A percentile compares a stretch with the other conserved stretches of the same genome.
Conservation (phyloP, 2,888 invertebrate genomes). For the Acrocera orbiculus region DNA sequence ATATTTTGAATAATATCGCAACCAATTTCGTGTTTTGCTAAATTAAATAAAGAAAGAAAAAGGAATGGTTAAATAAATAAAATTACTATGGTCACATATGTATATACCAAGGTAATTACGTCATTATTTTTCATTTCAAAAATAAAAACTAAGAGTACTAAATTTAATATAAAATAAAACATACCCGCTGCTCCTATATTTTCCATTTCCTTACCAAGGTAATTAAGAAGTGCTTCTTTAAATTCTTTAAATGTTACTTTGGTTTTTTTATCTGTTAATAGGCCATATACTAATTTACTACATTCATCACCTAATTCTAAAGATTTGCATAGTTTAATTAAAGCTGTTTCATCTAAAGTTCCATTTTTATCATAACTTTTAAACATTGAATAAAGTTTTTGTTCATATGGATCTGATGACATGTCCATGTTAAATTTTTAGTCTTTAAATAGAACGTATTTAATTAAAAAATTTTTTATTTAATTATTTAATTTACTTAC, state of each 20-base stretch:
- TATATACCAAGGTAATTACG: too few species aligned
- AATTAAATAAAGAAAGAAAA: too few species aligned
- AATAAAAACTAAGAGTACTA: too few species aligned
- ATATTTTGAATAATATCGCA: too few species aligned
- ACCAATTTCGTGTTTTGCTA: too few species aligned
- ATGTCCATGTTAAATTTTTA: conserved; percentile 13
- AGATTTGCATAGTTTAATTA: conserved; percentile 52
- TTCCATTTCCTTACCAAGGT: conserved; percentile 41
- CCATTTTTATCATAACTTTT: conserved; percentile 60
- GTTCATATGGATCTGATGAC: conserved; percentile 55
- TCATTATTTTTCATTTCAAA: too few species aligned
- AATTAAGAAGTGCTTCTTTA: conserved; percentile 52
- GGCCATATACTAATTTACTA: conserved; percentile 39
- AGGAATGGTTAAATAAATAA: too few species aligned
- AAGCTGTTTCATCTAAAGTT: conserved; percentile 46
- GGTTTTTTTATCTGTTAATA: conserved; percentile 32
- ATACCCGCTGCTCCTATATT: conserved; percentile 16
- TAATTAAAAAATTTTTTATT: too few species aligned
- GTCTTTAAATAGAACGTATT: too few species aligned
- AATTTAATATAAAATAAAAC: too few species aligned
- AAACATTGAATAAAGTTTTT: conserved; percentile 63
- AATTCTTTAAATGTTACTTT: conserved; percentile 55
- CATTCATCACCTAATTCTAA: conserved; percentile 61
- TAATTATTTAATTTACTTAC: too few species aligned
- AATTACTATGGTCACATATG: too few species aligned